Evolutionary conservation across 2,113 vertebrate species (phyloP).

Genomic region (Lampris incognitus): DNA sequence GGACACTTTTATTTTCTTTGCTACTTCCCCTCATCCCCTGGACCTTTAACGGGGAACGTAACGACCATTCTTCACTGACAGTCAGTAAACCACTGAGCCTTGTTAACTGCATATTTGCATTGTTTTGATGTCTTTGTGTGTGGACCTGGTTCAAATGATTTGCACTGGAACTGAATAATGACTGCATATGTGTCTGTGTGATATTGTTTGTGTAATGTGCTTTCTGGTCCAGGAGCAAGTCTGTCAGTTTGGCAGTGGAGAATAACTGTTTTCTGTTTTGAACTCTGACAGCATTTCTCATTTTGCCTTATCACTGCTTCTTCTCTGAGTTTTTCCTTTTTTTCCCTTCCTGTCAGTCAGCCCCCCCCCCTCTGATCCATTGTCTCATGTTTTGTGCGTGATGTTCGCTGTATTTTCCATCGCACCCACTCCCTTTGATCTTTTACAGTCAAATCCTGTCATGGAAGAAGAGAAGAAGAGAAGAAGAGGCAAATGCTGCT

Average conservation of each 20-base stretch:
- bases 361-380: background rate
- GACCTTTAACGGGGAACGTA: too few relatives aligned
- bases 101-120: background rate
- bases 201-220: background rate
- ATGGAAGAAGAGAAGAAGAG: conserved; percentile 42
- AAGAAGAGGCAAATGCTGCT: conserved; percentile 34
- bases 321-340: background rate
- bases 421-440: conserved; percentile 39
- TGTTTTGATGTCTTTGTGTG: conserved; percentile 2
- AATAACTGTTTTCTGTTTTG: conserved; percentile 37
- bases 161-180: background rate
- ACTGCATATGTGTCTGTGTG: background rate
- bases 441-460: conserved; percentile 29
- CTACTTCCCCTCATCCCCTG: too few relatives aligned
- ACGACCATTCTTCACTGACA: background rate
- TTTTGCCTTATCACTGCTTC: background rate
- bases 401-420: background rate
- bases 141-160: conserved; percentile 9
- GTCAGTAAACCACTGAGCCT: conserved; percentile 10
- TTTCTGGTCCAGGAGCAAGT: background rate
- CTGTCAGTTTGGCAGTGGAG: conserved; percentile 9
- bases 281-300: conserved; percentile 26
- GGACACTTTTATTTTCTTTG: too few relatives aligned
- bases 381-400: conserved; percentile 21
- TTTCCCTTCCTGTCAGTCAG: conserved; percentile 11